Percentiles rank a stretch among this genome's conserved stretches.
These are phyloP conservation scores for Mormyrops attenuatus DNA, from an alignment of 2,797 vertebrate genomes.

Conservation along the genomic window DNA sequence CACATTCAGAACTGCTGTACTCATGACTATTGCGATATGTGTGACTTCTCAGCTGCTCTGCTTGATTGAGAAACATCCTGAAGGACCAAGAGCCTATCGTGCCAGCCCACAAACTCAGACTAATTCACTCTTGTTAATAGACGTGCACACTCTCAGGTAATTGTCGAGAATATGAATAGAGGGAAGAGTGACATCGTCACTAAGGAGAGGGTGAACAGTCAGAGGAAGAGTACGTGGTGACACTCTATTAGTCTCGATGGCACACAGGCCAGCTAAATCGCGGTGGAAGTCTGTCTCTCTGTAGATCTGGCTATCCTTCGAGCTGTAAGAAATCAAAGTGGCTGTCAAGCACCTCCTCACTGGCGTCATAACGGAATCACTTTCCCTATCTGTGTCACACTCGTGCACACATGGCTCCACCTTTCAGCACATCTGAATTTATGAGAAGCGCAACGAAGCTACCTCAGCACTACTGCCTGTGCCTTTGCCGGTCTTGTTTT, in stretches of 20 bases:
- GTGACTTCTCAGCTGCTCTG: neutral
- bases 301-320: neutral
- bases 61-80: neutral
- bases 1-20: neutral
- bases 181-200: neutral
- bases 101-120: neutral
- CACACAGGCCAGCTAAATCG: neutral
- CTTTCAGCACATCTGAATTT: neutral
- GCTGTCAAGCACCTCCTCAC: too few species aligned
- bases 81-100: neutral
- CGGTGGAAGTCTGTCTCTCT: neutral
- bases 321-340: neutral
- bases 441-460: constrained; percentile 30
- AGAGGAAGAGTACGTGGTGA: neutral
- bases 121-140: neutral
- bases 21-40: neutral
- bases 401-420: constrained; percentile 7
- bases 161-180: neutral
- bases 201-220: neutral
- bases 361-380: neutral
- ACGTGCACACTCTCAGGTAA: neutral
- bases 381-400: neutral
- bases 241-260: neutral
- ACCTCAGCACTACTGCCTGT: constrained; percentile 35
- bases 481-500: neutral